Evolutionary conservation across 2,888 invertebrate species (phyloP), one percentile per base, ranked within the genome.

Genomic region (Graphium colonna): DNA sequence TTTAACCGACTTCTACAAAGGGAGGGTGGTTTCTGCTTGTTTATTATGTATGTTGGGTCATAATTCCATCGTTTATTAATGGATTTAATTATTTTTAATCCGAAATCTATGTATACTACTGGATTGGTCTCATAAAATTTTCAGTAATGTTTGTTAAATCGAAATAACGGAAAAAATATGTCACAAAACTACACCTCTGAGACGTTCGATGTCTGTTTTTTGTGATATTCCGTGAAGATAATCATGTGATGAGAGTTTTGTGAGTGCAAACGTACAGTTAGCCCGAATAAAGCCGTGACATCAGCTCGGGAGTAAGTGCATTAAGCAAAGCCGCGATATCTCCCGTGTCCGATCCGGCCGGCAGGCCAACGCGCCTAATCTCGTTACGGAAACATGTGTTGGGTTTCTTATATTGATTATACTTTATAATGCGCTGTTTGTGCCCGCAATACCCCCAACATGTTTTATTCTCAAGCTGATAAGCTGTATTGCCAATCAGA

Each of bases 221-320:
- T n/a, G n/a, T n/a, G n/a, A n/a, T n/a, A n/a, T n/a, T n/a, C n/a
- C n/a, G n/a, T n/a, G n/a, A n/a, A n/a, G n/a, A n/a, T n/a, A n/a
- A n/a, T n/a, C 39, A 2, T 50, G 49, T 45, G 36, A 33, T 33
- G 8, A 33, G 28, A 16, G 10, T 18, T 15, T 8, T 12, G 43
- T 43, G 38, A 48, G 52, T 53, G 38, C 18, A 31, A 43, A 15
- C 31, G 16, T 21, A 31, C 8, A 28, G 5, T 26, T 21, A 48
- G 52, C 43, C 52, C 48, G 53, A 53, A 39, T 53, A 53, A 53
- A 44, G 28, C 48, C 48, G 16, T 53, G 53, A 53, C 53, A 53
- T 53, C 53, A 53, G n/a, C n/a, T n/a, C 48, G 40, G 50, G 45
- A 50, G 45, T 54, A 54, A 50, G 50, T 54, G 54, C 50, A 54